Evolutionary conservation across 2,888 invertebrate genomes (phyloP), one percentile per base, ranked within the genome.

Genomic region (Chrysomela aeneicollis): DNA sequence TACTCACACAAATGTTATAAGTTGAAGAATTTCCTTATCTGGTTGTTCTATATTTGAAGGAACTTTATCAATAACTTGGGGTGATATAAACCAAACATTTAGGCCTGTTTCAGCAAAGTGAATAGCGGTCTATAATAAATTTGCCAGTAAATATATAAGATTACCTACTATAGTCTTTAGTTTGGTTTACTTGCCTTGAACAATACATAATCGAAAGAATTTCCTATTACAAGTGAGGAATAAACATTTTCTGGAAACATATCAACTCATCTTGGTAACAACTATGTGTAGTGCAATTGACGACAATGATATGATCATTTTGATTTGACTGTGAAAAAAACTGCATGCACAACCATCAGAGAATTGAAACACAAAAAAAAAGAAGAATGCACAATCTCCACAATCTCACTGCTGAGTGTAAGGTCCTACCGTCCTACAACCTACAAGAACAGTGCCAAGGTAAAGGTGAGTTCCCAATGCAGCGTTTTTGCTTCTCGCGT

Each of bases 1-100:
- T 50, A 76, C 78, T 76, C 75, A 82, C 82, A 82, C 69, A 68
- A 83, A 82, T 15, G 80, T 79, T 58, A 82, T 80, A 21, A 78
- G 71, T 59, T 77, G 74, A 22, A 82, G 70, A 50, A 78, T 73
- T 59, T 79, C 78, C 54, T 78, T 78, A 37, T 75, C 75, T 1
- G 80, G 79, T 2, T 73, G 67, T 47, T 71, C 68, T 19, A 79
- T 70, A 53, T 77, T 74, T 55, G 75, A 70, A 37, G 82, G 82
- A 19, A 81, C 68, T 47, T 74, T 73, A 18, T 76, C 73, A 52
- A 82, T 72, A 9, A 74, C 73, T 59, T 74, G 65, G n/a, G 78
- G 73, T 3, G 81, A 79, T 47, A 82, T 78, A 66, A 80, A 78
- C 78, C 81, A 79, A 10, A 81, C 78, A 21, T 70, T 73, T 47